Conservation (phyloP, 1,140 invertebrate genomes). For the Carposina sasakii region DNA sequence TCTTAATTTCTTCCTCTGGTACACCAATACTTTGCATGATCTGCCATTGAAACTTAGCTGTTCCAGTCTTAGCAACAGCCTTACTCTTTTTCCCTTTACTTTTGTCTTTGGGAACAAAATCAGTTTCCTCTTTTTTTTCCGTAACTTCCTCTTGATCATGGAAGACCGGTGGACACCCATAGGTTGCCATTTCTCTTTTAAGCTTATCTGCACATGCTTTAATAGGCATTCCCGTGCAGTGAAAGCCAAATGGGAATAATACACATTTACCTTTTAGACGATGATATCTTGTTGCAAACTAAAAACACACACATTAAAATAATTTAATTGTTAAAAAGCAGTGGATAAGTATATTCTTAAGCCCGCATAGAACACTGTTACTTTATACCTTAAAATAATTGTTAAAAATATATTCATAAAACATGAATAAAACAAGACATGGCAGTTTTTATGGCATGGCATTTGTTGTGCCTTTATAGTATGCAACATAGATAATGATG, state of each 20-base stretch:
- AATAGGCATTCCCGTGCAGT: conserved; percentile 98
- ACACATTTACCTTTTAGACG: conserved; percentile 92
- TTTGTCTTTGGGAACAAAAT: conserved; percentile 90
- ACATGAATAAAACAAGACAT: too few relatives aligned
- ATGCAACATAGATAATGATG: too few relatives aligned
- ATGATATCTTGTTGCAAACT: conserved; percentile 95
- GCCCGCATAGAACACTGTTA: too few relatives aligned
- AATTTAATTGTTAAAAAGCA: too few relatives aligned
- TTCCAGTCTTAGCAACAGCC: conserved; percentile 92
- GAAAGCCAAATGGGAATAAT: conserved; percentile 98
- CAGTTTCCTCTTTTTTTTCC: conserved; percentile 70
- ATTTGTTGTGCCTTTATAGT: too few relatives aligned
- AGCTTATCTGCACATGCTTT: conserved; percentile 99
- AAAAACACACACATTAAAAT: too few relatives aligned
- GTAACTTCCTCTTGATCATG: conserved; percentile 75
- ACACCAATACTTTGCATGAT: conserved; percentile 97
- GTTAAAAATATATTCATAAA: too few relatives aligned
- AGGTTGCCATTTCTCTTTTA: conserved; percentile 93
- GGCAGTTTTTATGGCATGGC: too few relatives aligned
- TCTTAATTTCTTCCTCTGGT: conserved; percentile 90
- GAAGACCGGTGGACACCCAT: conserved; percentile 95
- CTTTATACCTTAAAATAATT: too few relatives aligned
- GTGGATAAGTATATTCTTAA: too few relatives aligned
- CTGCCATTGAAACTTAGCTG: conserved; percentile 97
- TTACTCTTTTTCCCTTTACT: conserved; percentile 98